phyloP scores from a whole-genome alignment of 2,888 invertebrate genomes.

The Leucophenga montana region DNA sequence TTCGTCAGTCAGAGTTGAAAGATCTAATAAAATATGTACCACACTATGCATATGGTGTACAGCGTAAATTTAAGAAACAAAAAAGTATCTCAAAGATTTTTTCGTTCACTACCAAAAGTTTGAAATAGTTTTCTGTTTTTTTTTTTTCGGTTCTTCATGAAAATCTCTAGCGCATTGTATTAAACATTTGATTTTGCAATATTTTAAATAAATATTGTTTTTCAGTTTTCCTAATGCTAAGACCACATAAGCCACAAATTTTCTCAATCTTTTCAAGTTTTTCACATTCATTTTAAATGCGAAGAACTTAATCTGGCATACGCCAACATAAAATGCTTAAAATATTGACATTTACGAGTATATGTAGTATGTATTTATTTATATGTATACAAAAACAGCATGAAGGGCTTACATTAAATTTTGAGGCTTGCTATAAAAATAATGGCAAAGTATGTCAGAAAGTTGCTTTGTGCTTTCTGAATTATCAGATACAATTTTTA shows the following conservation, averaged over 20 bases:
- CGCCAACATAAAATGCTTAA: slow-evolving; percentile 6
- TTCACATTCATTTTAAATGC: slow-evolving; percentile 38
- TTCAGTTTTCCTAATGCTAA: slow-evolving; percentile 37
- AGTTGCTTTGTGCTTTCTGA: too few species aligned
- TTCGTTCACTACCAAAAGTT: too few species aligned
- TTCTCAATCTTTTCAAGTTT: slow-evolving; percentile 8
- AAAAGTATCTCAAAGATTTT: too few species aligned
- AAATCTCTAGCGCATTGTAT: slow-evolving; percentile 50
- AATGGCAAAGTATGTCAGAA: neutral
- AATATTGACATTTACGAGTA: neutral
- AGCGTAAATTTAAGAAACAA: neutral
- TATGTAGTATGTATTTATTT: neutral
- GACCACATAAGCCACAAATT: slow-evolving; percentile 10
- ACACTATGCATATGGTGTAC: neutral
- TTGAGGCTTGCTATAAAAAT: neutral
- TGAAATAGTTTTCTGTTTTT: too few species aligned
- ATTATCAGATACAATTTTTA: too few species aligned
- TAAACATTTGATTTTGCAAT: slow-evolving; percentile 67
- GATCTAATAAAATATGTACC: slow-evolving; percentile 57
- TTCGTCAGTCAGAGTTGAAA: slow-evolving; percentile 58
- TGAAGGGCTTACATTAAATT: neutral
- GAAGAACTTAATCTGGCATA: slow-evolving; percentile 3
- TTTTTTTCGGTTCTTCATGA: too few species aligned
- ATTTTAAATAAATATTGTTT: slow-evolving; percentile 52
- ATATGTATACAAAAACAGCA: too few species aligned